These are phyloP conservation scores for Hetaerina titia DNA, from an alignment of 2,888 invertebrate species.

Conservation along the genomic window DNA sequence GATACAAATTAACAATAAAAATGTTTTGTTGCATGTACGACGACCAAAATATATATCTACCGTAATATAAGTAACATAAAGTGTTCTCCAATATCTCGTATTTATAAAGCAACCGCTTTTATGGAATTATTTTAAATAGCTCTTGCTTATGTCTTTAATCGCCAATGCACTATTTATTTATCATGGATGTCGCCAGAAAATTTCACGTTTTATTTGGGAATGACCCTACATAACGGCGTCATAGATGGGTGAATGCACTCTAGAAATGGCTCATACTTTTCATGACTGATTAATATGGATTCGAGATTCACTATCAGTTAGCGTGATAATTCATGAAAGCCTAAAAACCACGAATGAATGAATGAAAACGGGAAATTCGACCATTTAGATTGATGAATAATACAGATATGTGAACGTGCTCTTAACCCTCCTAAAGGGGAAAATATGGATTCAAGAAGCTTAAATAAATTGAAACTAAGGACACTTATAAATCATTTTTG, in stretches of 20 bases:
- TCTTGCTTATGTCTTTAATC: neutral
- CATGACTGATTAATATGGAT: neutral
- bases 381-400: conserved; percentile 2
- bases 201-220: neutral
- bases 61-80: neutral
- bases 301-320: neutral
- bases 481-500: neutral
- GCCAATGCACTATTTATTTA: neutral
- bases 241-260: neutral
- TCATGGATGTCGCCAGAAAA: neutral
- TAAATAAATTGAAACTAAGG: neutral
- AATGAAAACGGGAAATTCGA: neutral
- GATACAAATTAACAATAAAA: too few relatives aligned
- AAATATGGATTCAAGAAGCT: neutral
- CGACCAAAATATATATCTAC: neutral
- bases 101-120: neutral
- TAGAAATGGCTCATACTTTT: neutral
- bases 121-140: neutral
- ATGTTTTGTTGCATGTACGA: too few relatives aligned
- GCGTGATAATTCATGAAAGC: neutral
- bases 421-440: neutral
- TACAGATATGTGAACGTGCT: neutral
- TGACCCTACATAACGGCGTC: neutral
- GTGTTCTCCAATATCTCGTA: neutral
- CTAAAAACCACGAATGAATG: neutral